A percentile compares a stretch with the other conserved stretches of the same genome.
phyloP scores from a whole-genome alignment of 2,888 invertebrate species.

The Himalopsyche kuldschensis region DNA sequence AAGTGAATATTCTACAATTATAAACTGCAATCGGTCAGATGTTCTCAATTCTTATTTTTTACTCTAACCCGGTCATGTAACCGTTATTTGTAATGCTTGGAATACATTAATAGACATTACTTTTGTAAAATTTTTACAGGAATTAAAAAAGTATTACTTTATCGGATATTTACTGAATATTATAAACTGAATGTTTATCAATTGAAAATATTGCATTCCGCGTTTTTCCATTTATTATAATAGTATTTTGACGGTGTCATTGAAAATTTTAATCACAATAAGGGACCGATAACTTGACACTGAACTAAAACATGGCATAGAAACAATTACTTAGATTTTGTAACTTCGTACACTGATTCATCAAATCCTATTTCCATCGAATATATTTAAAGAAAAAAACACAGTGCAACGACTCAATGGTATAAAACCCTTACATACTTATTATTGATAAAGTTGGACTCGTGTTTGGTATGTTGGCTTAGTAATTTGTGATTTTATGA shows the following conservation, averaged over 20 bases:
- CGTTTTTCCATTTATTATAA: slow-evolving; percentile 1
- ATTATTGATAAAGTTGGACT: not conserved
- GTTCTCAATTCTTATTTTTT: too few species aligned
- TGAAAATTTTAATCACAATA: not conserved
- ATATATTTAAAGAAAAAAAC: not conserved
- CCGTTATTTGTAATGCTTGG: too few species aligned
- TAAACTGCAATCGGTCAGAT: too few species aligned
- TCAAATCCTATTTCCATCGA: too few species aligned
- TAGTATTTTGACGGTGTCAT: not conserved
- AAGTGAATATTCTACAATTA: too few species aligned
- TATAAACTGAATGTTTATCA: slow-evolving; percentile 11
- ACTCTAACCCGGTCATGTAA: too few species aligned
- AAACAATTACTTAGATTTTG: too few species aligned
- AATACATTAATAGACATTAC: too few species aligned
- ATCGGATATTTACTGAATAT: slow-evolving; percentile 4
- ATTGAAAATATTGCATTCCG: slow-evolving; percentile 8
- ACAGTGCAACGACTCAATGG: not conserved
- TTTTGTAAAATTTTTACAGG: not conserved
- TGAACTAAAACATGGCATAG: too few species aligned
- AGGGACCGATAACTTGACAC: not conserved
- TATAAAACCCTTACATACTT: not conserved
- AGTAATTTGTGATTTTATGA: slow-evolving; percentile 39
- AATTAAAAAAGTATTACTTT: slow-evolving; percentile 36
- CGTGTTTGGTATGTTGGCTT: slow-evolving; percentile 13
- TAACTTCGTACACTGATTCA: too few species aligned